Conservation (phyloP, 2,888 invertebrate genomes). For the Perizoma affinitatum region DNA sequence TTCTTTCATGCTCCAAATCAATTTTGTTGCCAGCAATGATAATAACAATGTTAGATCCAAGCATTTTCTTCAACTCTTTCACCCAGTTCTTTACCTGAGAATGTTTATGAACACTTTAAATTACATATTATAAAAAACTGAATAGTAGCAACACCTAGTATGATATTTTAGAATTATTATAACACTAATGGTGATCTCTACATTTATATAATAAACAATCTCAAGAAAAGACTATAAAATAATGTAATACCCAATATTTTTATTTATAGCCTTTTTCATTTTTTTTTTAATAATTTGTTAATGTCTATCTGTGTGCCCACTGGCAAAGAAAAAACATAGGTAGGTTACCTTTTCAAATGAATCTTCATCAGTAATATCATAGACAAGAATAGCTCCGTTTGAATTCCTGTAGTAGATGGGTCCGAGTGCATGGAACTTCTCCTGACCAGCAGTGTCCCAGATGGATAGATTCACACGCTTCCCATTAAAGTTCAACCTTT, state of each 20-base stretch:
- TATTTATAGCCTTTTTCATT: too few species aligned
- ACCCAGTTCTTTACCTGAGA: constrained; percentile 98
- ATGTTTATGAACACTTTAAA: neutral
- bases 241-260: too few species aligned
- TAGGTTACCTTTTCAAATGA: constrained; percentile 98
- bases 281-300: too few species aligned
- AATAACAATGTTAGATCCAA: constrained; percentile 95
- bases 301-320: too few species aligned
- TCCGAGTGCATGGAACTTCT: constrained; percentile 97
- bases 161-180: too few species aligned
- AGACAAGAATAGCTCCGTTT: constrained; percentile 98
- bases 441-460: constrained; percentile 99
- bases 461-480: constrained; percentile 95
- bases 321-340: too few species aligned
- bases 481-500: constrained; percentile 95
- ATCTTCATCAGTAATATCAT: constrained; percentile 98
- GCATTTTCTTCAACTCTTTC: constrained; percentile 97
- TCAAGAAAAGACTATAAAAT: too few species aligned
- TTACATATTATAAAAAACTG: too few species aligned
- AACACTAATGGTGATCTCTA: too few species aligned
- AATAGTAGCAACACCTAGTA: too few species aligned
- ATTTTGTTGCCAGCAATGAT: constrained; percentile 98
- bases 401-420: constrained; percentile 99
- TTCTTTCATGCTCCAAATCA: constrained; percentile 96
- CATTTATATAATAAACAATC: too few species aligned